Evolutionary conservation across 2,113 vertebrate genomes (phyloP).

Genomic region (Gasterosteus aculeatus): DNA sequence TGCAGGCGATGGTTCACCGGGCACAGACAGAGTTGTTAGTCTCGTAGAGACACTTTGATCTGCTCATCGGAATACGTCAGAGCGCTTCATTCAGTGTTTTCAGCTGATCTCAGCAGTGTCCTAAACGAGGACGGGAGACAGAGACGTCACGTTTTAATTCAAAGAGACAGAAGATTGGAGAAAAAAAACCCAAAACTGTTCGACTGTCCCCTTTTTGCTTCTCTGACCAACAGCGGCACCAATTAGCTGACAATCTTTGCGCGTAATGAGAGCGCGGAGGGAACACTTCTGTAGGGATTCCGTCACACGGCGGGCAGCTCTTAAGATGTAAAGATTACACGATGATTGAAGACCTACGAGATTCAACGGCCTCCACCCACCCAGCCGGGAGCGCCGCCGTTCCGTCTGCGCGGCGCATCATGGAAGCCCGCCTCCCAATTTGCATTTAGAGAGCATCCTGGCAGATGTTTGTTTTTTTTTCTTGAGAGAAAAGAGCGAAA

Average conservation of each 20-base stretch:
- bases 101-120: conserved; percentile 10
- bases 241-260: conserved; percentile 1
- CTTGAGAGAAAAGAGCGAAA: conserved; percentile 31
- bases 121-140: neutral
- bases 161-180: conserved; percentile 12
- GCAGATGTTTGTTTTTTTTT: conserved; percentile 38
- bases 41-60: conserved; percentile 45
- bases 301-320: neutral
- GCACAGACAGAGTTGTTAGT: conserved; percentile 41
- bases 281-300: neutral
- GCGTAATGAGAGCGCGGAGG: no score
- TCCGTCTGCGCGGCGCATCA: conserved; percentile 42
- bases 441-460: conserved; percentile 59
- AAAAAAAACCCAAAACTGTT: neutral
- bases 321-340: conserved; percentile 18
- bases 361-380: conserved; percentile 37
- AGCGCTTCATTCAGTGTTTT: conserved; percentile 22
- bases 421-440: conserved; percentile 40
- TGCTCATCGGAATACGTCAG: conserved; percentile 34
- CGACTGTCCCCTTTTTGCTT: conserved; percentile 1
- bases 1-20: conserved; percentile 33
- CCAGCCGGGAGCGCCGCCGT: conserved; percentile 32
- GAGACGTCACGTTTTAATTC: neutral
- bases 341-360: conserved; percentile 38
- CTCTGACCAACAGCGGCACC: neutral